A percentile compares a stretch with the other conserved stretches of the same genome.
Conservation (phyloP, 1,140 invertebrate genomes). For the Heliconius eleuchia region DNA sequence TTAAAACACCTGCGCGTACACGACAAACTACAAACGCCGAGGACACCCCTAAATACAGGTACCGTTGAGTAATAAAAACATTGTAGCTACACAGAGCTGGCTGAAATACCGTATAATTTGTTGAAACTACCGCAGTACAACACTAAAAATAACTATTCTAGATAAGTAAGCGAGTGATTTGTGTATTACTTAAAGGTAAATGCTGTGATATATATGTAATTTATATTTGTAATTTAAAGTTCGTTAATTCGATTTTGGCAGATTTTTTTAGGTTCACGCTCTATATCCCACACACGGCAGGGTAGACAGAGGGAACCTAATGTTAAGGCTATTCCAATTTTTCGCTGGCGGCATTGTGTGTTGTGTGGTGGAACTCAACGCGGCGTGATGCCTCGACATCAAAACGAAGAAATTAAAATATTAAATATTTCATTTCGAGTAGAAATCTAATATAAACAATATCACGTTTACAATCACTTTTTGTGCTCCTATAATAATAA, state of each 20-base stretch:
- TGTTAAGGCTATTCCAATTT: too few relatives aligned
- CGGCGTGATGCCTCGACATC: too few relatives aligned
- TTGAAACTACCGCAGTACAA: slow-evolving; percentile 10
- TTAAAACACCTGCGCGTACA: slow-evolving; percentile 5
- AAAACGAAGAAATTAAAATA: too few relatives aligned
- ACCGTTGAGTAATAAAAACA: background rate
- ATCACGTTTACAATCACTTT: too few relatives aligned
- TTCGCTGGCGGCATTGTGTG: too few relatives aligned
- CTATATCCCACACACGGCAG: too few relatives aligned
- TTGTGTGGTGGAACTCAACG: too few relatives aligned
- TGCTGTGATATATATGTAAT: background rate
- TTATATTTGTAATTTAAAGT: background rate
- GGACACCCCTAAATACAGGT: background rate
- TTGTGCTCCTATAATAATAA: background rate
- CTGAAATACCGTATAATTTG: slow-evolving; percentile 5
- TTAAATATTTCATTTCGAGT: too few relatives aligned
- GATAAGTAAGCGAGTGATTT: background rate
- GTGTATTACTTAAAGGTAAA: background rate
- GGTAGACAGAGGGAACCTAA: too few relatives aligned
- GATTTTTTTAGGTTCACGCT: too few relatives aligned
- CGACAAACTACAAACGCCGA: background rate
- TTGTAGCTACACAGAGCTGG: background rate
- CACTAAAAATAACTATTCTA: background rate
- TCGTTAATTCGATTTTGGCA: too few relatives aligned
- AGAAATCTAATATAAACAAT: too few relatives aligned